Percentiles rank a stretch among this genome's conserved stretches.
phyloP scores from a whole-genome alignment of 2,888 invertebrate genomes.

The Drosophila phalerata region DNA sequence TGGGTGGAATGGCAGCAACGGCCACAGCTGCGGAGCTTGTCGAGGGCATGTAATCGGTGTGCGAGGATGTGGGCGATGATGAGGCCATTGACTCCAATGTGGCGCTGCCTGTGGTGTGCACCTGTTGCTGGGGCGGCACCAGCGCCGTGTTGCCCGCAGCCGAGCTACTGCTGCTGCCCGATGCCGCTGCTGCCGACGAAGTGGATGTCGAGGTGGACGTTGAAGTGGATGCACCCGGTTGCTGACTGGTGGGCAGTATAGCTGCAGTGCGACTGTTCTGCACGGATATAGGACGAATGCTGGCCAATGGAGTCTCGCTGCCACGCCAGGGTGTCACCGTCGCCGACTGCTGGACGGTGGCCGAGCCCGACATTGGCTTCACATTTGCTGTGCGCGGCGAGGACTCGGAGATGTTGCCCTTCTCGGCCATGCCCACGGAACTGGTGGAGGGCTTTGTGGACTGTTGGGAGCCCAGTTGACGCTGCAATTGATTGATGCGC shows the following conservation, averaged over 20 bases:
- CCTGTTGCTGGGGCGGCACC: conserved; percentile 88
- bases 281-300: conserved; percentile 95
- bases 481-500: conserved; percentile 89
- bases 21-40: conserved; percentile 89
- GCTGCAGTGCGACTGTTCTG: conserved; percentile 90
- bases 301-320: conserved; percentile 94
- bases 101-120: conserved; percentile 86
- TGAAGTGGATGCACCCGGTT: conserved; percentile 74
- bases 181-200: conserved; percentile 63
- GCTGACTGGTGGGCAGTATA: conserved; percentile 90
- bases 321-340: conserved; percentile 90
- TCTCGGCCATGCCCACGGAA: conserved; percentile 87
- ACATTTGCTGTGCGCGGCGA: conserved; percentile 94
- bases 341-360: conserved; percentile 85
- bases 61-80: conserved; percentile 90
- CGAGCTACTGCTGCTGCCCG: conserved; percentile 58
- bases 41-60: conserved; percentile 94
- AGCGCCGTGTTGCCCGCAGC: conserved; percentile 86
- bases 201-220: conserved; percentile 71
- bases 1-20: conserved; percentile 90
- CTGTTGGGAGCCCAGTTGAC: conserved; percentile 88
- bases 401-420: conserved; percentile 87
- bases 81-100: conserved; percentile 86
- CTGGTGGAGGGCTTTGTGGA: conserved; percentile 90
- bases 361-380: conserved; percentile 94